Conservation (phyloP, 2,797 vertebrate genomes). For the Trichosurus vulpecula region DNA sequence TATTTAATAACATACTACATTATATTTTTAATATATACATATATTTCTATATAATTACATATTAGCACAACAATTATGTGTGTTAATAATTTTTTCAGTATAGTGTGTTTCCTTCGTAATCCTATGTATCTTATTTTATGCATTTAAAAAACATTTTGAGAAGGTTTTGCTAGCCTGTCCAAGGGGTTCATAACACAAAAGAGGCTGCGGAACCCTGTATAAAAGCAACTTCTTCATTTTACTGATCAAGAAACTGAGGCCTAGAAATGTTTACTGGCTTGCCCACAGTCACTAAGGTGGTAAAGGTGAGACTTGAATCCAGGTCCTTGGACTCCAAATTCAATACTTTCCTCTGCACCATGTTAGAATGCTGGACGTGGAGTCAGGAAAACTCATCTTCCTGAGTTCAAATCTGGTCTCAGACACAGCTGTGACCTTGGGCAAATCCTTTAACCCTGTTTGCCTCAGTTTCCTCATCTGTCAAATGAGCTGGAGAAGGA, state of each 20-base stretch:
- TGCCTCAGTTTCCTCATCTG: neutral
- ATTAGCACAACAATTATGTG: neutral
- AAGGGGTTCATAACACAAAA: neutral
- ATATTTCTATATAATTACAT: neutral
- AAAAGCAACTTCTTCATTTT: neutral
- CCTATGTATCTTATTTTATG: neutral
- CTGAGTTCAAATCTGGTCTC: neutral
- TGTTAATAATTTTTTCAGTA: neutral
- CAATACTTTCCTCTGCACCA: neutral
- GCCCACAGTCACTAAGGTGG: neutral
- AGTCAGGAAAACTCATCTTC: too few relatives aligned
- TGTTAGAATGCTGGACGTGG: too few relatives aligned
- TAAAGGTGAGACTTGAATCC: neutral
- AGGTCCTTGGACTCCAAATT: neutral
- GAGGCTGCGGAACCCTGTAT: neutral
- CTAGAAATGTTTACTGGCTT: neutral
- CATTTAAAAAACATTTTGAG: neutral
- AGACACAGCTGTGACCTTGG: neutral
- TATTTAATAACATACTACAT: neutral
- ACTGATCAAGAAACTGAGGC: neutral
- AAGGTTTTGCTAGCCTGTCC: neutral
- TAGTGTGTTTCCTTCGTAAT: neutral
- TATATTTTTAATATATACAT: neutral
- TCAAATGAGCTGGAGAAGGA: neutral
- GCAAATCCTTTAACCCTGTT: neutral